phyloP scores from a whole-genome alignment of 2,797 vertebrate species.

The Threskiornis aethiopicus region DNA sequence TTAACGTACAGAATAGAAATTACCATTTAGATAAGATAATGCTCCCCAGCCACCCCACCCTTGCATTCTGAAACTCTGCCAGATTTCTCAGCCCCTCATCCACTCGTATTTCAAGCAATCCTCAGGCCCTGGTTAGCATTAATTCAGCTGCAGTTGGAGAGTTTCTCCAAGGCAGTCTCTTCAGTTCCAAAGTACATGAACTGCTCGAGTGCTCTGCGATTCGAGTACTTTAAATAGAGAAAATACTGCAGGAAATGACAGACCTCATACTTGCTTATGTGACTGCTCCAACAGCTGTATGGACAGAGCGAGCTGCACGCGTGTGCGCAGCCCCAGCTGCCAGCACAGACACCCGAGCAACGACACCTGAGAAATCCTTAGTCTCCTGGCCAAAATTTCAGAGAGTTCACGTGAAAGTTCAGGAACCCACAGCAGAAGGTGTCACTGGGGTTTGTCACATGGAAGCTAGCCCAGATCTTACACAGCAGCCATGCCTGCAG shows the following conservation, averaged over 20 bases:
- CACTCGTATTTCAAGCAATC: neutral
- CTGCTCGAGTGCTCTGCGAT: conserved; percentile 65
- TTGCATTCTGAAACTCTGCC: neutral
- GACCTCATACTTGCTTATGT: neutral
- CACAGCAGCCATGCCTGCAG: neutral
- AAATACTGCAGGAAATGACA: conserved; percentile 66
- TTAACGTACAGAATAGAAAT: conserved; percentile 35
- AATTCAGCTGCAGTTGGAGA: conserved; percentile 43
- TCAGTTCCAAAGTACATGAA: conserved; percentile 61
- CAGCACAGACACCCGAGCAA: neutral
- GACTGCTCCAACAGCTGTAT: neutral
- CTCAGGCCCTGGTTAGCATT: neutral
- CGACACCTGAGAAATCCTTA: neutral
- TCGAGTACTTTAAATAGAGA: conserved; percentile 61
- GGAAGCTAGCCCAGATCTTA: neutral
- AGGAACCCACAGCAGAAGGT: neutral
- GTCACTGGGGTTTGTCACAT: neutral
- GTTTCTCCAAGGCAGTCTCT: conserved; percentile 66
- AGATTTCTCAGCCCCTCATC: conserved; percentile 21
- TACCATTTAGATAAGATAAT: conserved; percentile 55
- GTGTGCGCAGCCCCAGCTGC: neutral
- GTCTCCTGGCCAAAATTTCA: neutral
- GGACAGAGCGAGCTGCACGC: neutral
- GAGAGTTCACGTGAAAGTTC: neutral
- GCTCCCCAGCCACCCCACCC: conserved; percentile 19